These are phyloP conservation scores for Salpingus planirostris DNA, from an alignment of 2,888 invertebrate species.

Conservation along the genomic window DNA sequence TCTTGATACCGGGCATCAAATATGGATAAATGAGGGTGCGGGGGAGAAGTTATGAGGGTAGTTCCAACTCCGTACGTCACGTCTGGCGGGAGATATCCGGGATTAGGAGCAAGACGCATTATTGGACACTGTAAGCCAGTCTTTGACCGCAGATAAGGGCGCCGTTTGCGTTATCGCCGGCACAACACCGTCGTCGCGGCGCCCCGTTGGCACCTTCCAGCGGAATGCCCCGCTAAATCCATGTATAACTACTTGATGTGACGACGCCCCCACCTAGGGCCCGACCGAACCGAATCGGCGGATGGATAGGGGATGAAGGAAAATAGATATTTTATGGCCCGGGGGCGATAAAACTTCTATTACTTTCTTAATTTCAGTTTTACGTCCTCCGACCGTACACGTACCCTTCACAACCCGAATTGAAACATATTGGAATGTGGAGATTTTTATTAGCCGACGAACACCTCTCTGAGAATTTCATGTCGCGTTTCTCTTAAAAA, in stretches of 20 bases:
- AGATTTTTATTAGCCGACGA: too few species aligned
- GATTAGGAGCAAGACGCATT: slow-evolving; percentile 28
- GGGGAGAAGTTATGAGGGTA: slow-evolving; percentile 22
- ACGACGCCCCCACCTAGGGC: slow-evolving; percentile 3
- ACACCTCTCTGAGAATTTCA: too few species aligned
- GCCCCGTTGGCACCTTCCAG: slow-evolving; percentile 20
- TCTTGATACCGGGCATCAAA: slow-evolving; percentile 13
- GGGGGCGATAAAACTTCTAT: slow-evolving; percentile 12
- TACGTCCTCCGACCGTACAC: slow-evolving; percentile 9
- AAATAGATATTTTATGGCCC: slow-evolving; percentile 13
- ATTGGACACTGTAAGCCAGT: slow-evolving; percentile 28
- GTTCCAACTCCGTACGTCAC: slow-evolving; percentile 20
- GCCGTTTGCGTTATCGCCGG: slow-evolving; percentile 14
- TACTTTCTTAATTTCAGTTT: slow-evolving; percentile 14
- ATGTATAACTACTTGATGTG: slow-evolving; percentile 17
- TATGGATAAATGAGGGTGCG: slow-evolving; percentile 21
- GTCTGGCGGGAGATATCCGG: slow-evolving; percentile 21
- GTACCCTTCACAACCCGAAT: slow-evolving; percentile 5
- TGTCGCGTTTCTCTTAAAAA: too few species aligned
- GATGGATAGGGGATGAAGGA: slow-evolving; percentile 5
- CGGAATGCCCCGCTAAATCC: slow-evolving; percentile 16
- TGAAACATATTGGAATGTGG: slow-evolving; percentile 13
- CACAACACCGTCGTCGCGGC: slow-evolving; percentile 17
- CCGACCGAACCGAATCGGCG: neutral
- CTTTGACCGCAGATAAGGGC: slow-evolving; percentile 25